Conservation (phyloP, 2,888 invertebrate genomes). For the Apamea crenata region DNA sequence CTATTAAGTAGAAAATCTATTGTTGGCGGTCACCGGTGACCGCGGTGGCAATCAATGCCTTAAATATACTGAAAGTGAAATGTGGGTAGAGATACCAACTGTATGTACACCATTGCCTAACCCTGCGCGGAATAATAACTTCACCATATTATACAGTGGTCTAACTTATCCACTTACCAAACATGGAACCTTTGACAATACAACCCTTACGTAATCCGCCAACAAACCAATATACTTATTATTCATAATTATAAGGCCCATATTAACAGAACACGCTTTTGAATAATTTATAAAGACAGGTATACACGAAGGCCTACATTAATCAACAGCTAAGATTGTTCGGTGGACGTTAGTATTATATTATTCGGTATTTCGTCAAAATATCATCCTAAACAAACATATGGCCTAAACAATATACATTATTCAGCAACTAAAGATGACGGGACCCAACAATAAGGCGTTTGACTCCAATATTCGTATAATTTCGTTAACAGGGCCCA, state of each 20-base stretch:
- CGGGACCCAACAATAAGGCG: constrained; percentile 73
- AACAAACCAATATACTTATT: constrained; percentile 33
- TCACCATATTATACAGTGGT: neutral
- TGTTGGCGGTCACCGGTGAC: too few relatives aligned
- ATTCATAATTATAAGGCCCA: constrained; percentile 47
- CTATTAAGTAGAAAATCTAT: too few relatives aligned
- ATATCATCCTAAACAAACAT: constrained; percentile 85
- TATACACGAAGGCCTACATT: constrained; percentile 73
- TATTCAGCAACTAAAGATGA: constrained; percentile 79
- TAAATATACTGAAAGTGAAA: too few relatives aligned
- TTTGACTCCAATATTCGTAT: constrained; percentile 66
- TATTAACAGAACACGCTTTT: constrained; percentile 43
- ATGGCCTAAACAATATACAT: constrained; percentile 80
- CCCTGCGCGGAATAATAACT: neutral
- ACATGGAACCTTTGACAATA: constrained; percentile 10
- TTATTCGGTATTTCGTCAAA: constrained; percentile 77
- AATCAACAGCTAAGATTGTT: constrained; percentile 79
- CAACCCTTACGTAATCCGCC: constrained; percentile 28
- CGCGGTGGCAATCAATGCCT: too few relatives aligned
- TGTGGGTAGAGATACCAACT: neutral
- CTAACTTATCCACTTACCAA: constrained; percentile 13
- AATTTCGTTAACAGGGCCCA: constrained; percentile 61
- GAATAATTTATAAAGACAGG: constrained; percentile 71
- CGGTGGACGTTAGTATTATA: constrained; percentile 63
- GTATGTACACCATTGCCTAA: neutral